A percentile compares a stretch with the other conserved stretches of the same genome.
Evolutionary conservation across 2,888 invertebrate genomes (phyloP).

Genomic region (Marasmarcha lunaedactyla): DNA sequence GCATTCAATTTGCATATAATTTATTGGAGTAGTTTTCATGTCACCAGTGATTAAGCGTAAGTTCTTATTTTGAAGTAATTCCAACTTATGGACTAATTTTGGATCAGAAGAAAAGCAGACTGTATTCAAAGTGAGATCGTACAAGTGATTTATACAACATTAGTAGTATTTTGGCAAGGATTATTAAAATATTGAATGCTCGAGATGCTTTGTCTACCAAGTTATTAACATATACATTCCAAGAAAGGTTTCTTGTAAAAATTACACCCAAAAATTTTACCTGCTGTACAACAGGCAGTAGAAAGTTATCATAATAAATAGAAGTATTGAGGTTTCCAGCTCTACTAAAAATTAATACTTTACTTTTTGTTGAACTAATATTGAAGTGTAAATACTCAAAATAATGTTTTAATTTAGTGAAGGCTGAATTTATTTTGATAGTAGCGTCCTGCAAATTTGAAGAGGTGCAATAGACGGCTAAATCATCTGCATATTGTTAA

Average conservation of each 20-base stretch:
- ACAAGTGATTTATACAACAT: conserved; percentile 4
- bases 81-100: conserved; percentile 3
- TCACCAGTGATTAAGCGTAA: too few species aligned
- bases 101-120: conserved; percentile 6
- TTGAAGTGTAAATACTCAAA: conserved; percentile 3
- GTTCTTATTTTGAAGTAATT: too few species aligned
- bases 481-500: conserved; percentile 11
- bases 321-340: neutral
- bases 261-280: conserved; percentile 6
- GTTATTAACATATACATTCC: conserved; percentile 2
- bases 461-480: conserved; percentile 1
- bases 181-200: conserved; percentile 4
- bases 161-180: conserved; percentile 3
- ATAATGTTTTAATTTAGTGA: too few species aligned
- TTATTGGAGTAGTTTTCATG: too few species aligned
- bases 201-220: neutral
- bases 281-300: conserved; percentile 3
- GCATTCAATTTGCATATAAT: too few species aligned
- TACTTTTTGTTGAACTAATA: conserved; percentile 3
- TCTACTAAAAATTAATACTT: conserved; percentile 4
- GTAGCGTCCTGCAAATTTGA: neutral
- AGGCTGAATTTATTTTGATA: neutral
- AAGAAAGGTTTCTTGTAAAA: conserved; percentile 6
- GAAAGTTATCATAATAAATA: neutral
- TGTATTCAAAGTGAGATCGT: conserved; percentile 2